Evolutionary conservation across 2,113 vertebrate species (phyloP).

Genomic region (Rhinopomastus cyanomelas): DNA sequence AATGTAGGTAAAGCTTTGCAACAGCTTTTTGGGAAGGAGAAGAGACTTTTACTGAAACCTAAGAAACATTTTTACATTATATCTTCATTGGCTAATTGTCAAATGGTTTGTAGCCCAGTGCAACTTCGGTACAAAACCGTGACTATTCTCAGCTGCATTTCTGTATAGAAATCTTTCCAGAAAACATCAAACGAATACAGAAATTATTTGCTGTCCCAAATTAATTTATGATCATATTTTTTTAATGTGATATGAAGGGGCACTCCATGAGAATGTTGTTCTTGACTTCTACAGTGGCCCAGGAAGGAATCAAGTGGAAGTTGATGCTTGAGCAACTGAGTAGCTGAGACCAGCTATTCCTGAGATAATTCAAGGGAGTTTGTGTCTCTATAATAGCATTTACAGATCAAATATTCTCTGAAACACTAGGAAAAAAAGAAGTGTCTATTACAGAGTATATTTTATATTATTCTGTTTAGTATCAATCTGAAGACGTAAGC

Average conservation of each 20-base stretch:
- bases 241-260: background rate
- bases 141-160: background rate
- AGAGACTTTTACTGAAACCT: background rate
- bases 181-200: background rate
- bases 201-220: background rate
- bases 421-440: background rate
- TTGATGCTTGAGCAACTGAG: background rate
- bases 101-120: background rate
- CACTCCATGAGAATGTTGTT: background rate
- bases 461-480: no score
- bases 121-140: background rate
- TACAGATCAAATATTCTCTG: background rate
- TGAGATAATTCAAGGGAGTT: background rate
- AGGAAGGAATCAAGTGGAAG: background rate
- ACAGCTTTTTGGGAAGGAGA: background rate
- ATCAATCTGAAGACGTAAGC: background rate
- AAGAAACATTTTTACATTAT: background rate
- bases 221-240: background rate
- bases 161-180: background rate
- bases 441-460: background rate
- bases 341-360: background rate
- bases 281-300: background rate
- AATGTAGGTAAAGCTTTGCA: background rate
- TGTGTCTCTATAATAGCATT: background rate
- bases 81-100: background rate